Evolutionary conservation across 2,888 invertebrate genomes (phyloP).

Genomic region (Philereme vetulata): DNA sequence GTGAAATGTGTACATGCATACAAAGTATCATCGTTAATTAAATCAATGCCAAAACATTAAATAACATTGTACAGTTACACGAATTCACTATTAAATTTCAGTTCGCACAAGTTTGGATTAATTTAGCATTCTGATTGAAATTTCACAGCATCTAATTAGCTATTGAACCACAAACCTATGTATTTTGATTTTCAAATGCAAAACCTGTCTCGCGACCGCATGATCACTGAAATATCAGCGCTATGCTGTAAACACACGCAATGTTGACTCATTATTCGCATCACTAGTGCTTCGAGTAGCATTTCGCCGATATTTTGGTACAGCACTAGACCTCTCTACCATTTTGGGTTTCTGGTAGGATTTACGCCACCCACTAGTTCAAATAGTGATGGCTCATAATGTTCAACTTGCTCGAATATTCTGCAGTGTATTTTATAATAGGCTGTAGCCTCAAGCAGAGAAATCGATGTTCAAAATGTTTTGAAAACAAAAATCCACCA

Average conservation of each 20-base stretch:
- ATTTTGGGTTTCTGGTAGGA: conserved; percentile 10
- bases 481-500: no score
- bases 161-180: not conserved
- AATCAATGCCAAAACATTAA: no score
- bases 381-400: conserved; percentile 22
- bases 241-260: conserved; percentile 10
- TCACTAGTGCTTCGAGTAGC: conserved; percentile 21
- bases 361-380: conserved; percentile 22
- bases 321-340: conserved; percentile 21
- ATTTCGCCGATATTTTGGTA: conserved; percentile 32
- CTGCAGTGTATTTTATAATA: conserved; percentile 8
- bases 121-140: conserved; percentile 10
- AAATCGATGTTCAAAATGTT: no score
- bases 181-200: conserved; percentile 12
- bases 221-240: conserved; percentile 6
- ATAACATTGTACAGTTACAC: no score
- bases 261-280: conserved; percentile 18
- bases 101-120: not conserved
- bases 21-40: no score
- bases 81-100: no score
- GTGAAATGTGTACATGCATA: no score
- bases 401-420: conserved; percentile 5
- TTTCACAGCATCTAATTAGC: conserved; percentile 2
- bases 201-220: conserved; percentile 6
- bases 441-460: not conserved